A percentile compares a stretch with the other conserved stretches of the same genome.
Conservation (phyloP, 2,888 invertebrate species). For the Cheilosia impressa region DNA sequence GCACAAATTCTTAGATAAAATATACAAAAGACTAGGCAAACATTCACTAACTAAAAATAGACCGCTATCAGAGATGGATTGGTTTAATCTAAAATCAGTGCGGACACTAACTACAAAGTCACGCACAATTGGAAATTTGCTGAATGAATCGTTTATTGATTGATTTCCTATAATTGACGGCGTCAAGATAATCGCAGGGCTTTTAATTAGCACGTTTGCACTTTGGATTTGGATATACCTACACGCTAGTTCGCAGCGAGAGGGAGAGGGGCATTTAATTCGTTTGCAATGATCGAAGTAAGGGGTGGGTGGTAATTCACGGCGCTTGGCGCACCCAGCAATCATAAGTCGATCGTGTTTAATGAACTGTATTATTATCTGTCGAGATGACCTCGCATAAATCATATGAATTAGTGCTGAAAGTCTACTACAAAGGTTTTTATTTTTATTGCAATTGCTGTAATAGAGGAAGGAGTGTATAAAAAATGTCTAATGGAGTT, state of each 20-base stretch:
- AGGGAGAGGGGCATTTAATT: not conserved
- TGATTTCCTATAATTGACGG: slow-evolving; percentile 7
- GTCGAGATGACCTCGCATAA: not conserved
- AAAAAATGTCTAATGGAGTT: not conserved
- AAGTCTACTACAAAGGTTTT: not conserved
- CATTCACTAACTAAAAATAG: too few relatives aligned
- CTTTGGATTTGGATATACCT: not conserved
- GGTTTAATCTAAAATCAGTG: slow-evolving; percentile 3
- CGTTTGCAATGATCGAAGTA: not conserved
- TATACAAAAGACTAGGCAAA: not conserved
- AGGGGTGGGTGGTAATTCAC: slow-evolving; percentile 4
- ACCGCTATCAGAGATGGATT: not conserved
- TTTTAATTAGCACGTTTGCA: not conserved
- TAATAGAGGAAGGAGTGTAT: not conserved
- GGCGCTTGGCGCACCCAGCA: slow-evolving; percentile 1
- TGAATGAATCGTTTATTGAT: slow-evolving; percentile 12
- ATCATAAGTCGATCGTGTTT: slow-evolving; percentile 4
- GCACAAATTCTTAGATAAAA: too few relatives aligned
- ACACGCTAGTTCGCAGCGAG: too few relatives aligned
- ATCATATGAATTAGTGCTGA: not conserved
- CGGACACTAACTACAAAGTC: not conserved
- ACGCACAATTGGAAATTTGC: not conserved
- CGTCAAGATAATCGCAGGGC: not conserved
- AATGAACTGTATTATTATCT: slow-evolving; percentile 1
- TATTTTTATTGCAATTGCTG: not conserved